Base-by-base conservation (phyloP, 2,113 vertebrate species). In the Hypanus sabinus region DNA sequence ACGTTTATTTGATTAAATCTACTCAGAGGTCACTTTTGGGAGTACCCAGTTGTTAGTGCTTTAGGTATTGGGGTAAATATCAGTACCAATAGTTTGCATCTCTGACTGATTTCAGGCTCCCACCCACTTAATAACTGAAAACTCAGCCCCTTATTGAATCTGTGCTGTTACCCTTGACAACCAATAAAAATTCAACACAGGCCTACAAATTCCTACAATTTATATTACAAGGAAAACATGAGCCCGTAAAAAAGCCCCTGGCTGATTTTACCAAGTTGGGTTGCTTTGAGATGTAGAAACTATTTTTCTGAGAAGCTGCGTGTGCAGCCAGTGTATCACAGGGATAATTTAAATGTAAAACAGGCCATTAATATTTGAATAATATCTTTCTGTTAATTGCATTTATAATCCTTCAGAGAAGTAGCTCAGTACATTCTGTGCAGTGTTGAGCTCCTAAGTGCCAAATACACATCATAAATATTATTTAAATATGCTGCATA, bases 371-470 rank as follows among this genome's bases (percentile, higher is more conserved):
- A 38, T 81, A 38, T 38, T 81, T 81, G 79, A 81, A 81, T 38
- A 81, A 81, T 20, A 80, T 79, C 14, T 38, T 81, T 81, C 36
- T 81, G n/a, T 79, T 79, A 81, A 81, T 81, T 81, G 79, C 33
- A 38, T 81, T 81, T 46, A 81, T 38, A 46, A 81, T 81, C 16
- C n/a, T 79, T 33, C n/a, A 36, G n/a, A 79, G n/a, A 79, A 79
- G 12, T 79, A 81, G 36, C 79, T 81, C 4, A 38, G 16, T 81
- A 46, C 6, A 81, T 81, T 81, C 16, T 46, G 36, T 24, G 18
- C 38, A 22, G 80, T 57, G 22, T 57, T 24, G 57, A 30, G 24
- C 5, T 30, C 18, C 80, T 83, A 18, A 55, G 24, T 85, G 33
- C 14, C 36, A 38, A 38, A 20, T 24, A 73, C 16, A 73, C 5